Percentiles rank a stretch among this genome's conserved stretches.
Conservation (phyloP, 2,888 invertebrate species). For the Protodeltote pygarga region DNA sequence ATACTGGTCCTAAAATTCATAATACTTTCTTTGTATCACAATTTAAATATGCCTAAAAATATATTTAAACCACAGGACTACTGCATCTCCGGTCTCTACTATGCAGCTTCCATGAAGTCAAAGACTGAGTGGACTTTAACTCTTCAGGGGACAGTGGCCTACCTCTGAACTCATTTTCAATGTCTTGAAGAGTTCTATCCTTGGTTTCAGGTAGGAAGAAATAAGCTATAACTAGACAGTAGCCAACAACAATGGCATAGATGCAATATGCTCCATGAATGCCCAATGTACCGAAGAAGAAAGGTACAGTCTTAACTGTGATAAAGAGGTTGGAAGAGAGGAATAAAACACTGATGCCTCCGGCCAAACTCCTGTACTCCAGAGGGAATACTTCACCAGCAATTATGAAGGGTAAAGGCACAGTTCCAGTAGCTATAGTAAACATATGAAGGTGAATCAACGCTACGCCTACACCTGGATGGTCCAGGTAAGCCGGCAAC, state of each 20-base stretch:
- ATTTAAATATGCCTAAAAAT: conserved; percentile 5
- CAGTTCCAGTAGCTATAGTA: conserved; percentile 85
- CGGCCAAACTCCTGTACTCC: conserved; percentile 86
- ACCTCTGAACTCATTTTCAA: conserved; percentile 72
- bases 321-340: conserved; percentile 67
- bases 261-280: conserved; percentile 66
- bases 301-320: conserved; percentile 65
- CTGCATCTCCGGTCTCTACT: conserved; percentile 60
- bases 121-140: conserved; percentile 61
- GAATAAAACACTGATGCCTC: conserved; percentile 69
- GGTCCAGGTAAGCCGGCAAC: conserved; percentile 57
- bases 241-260: conserved; percentile 62
- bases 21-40: conserved; percentile 1
- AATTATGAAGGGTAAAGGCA: conserved; percentile 89
- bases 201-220: conserved; percentile 72
- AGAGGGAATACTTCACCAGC: conserved; percentile 89
- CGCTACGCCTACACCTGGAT: conserved; percentile 61
- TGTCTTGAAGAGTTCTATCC: conserved; percentile 71
- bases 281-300: conserved; percentile 60
- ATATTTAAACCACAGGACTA: conserved; percentile 51
- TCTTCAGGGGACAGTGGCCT: conserved; percentile 59
- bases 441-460: conserved; percentile 77
- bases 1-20: conserved; percentile 14
- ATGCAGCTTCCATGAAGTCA: conserved; percentile 58
- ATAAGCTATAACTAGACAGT: conserved; percentile 62